Evolutionary conservation across 2,797 vertebrate genomes (phyloP).

Genomic region (Xyrichtys novacula): DNA sequence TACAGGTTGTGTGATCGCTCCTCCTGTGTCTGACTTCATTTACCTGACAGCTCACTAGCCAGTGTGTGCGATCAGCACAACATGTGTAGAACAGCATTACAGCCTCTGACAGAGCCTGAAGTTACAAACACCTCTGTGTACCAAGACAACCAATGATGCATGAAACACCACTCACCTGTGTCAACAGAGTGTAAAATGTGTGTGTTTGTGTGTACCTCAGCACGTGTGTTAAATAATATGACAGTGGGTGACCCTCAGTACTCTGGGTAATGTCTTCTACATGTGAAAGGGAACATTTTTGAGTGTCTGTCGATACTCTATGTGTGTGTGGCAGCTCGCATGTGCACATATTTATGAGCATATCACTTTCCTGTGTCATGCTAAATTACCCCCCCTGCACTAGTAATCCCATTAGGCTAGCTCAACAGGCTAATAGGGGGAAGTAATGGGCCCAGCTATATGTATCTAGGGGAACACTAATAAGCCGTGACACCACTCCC

Average conservation of each 20-base stretch:
- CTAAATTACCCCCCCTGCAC: slow-evolving; percentile 98
- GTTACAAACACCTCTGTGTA: slow-evolving; percentile 88
- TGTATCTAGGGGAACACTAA: slow-evolving; percentile 94
- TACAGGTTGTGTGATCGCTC: not conserved
- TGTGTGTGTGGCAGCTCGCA: slow-evolving; percentile 54
- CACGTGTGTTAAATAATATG: slow-evolving; percentile 3
- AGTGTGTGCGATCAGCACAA: not conserved
- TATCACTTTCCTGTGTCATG: slow-evolving; percentile 98
- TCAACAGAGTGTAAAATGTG: slow-evolving; percentile 85
- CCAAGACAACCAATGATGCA: slow-evolving; percentile 88
- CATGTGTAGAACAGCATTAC: slow-evolving; percentile 24
- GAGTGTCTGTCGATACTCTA: slow-evolving; percentile 11
- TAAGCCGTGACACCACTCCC: slow-evolving; percentile 99
- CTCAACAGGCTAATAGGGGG: slow-evolving; percentile 99
- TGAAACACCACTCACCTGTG: slow-evolving; percentile 96
- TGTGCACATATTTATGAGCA: slow-evolving; percentile 84
- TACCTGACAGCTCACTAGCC: slow-evolving; percentile 6
- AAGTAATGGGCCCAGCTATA: slow-evolving; percentile 99
- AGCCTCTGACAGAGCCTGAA: slow-evolving; percentile 75
- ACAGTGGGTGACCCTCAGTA: slow-evolving; percentile 62
- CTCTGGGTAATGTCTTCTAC: slow-evolving; percentile 74
- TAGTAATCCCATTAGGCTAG: slow-evolving; percentile 99
- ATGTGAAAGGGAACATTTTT: slow-evolving; percentile 16
- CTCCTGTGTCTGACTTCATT: not conserved
- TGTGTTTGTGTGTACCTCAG: not conserved